A percentile compares a stretch with the other conserved stretches of the same genome.
Conservation (phyloP, 2,797 vertebrate genomes). For the Sternarchorhynchus goeldii region DNA sequence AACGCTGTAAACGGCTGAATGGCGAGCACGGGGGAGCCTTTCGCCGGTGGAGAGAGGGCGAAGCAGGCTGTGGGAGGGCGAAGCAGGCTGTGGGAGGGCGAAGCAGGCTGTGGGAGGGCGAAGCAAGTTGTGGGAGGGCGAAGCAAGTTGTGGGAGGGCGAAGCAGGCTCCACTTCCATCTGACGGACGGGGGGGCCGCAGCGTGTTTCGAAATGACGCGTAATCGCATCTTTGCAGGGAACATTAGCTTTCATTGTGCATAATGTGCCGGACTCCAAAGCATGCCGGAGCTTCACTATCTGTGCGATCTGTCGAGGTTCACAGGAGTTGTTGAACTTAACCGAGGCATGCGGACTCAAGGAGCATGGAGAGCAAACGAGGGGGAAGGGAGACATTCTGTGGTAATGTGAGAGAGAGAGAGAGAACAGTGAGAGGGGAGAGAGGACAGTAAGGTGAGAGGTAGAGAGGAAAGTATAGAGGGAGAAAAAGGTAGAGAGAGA, state of each 20-base stretch:
- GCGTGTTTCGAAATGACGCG: conserved; percentile 32
- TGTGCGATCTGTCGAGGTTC: conserved; percentile 38
- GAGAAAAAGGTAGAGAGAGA: not conserved
- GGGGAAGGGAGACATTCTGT: conserved; percentile 9
- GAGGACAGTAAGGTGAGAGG: too few relatives aligned
- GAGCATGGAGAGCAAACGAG: conserved; percentile 8
- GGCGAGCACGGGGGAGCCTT: not conserved
- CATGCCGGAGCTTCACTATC: conserved; percentile 41
- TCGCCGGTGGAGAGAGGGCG: too few relatives aligned
- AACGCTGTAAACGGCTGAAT: not conserved
- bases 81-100: too few relatives aligned
- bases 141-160: too few relatives aligned
- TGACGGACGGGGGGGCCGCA: not conserved
- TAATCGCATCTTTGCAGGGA: conserved; percentile 40
- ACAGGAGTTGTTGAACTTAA: conserved; percentile 39
- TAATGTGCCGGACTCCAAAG: conserved; percentile 43
- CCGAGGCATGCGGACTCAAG: conserved; percentile 34
- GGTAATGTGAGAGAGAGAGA: conserved; percentile 5
- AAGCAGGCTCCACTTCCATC: conserved; percentile 25
- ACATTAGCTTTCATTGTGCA: conserved; percentile 44
- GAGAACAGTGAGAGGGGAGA: too few relatives aligned
- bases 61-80: too few relatives aligned
- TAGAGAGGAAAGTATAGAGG: not conserved
- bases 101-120: too few relatives aligned
- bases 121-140: too few relatives aligned